A percentile compares a stretch with the other conserved stretches of the same genome.
phyloP scores from a whole-genome alignment of 2,797 vertebrate genomes.

The Hoplostethus mediterraneus region DNA sequence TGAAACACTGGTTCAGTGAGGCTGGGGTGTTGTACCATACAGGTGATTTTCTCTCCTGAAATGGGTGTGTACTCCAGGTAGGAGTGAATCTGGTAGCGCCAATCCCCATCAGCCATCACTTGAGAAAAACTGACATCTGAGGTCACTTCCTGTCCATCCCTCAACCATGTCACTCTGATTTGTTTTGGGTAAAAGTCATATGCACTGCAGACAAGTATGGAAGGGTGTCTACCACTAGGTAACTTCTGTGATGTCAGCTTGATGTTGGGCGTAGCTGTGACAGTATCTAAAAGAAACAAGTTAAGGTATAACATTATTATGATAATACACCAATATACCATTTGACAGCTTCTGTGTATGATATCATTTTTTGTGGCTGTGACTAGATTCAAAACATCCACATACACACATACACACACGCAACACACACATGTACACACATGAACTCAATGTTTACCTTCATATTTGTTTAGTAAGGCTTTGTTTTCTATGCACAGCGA shows the following conservation, averaged over 20 bases:
- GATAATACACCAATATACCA: too few species aligned
- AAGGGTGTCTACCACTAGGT: constrained; percentile 40
- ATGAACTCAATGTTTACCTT: constrained; percentile 7
- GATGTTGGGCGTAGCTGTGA: constrained; percentile 61
- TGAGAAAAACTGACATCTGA: constrained; percentile 35
- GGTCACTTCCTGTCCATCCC: constrained; percentile 49
- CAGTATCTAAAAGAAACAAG: background rate
- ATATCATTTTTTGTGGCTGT: too few species aligned
- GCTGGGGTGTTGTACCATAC: constrained; percentile 72
- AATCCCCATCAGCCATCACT: constrained; percentile 68
- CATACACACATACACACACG: too few species aligned
- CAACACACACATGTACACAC: too few species aligned
- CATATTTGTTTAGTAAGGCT: accelerated
- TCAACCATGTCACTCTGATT: constrained; percentile 74
- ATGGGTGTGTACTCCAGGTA: constrained; percentile 66
- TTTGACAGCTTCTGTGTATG: too few species aligned
- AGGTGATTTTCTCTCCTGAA: constrained; percentile 71
- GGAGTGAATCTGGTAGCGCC: constrained; percentile 77
- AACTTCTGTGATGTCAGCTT: constrained; percentile 48
- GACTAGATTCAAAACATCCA: too few species aligned
- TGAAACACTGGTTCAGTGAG: constrained; percentile 36
- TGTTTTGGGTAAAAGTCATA: constrained; percentile 80
- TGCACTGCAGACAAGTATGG: constrained; percentile 80
- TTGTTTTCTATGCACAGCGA: accelerated
- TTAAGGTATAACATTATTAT: too few species aligned